These are phyloP conservation scores for Galaxias olidus DNA, from an alignment of 2,797 vertebrate genomes.

Conservation along the genomic window DNA sequence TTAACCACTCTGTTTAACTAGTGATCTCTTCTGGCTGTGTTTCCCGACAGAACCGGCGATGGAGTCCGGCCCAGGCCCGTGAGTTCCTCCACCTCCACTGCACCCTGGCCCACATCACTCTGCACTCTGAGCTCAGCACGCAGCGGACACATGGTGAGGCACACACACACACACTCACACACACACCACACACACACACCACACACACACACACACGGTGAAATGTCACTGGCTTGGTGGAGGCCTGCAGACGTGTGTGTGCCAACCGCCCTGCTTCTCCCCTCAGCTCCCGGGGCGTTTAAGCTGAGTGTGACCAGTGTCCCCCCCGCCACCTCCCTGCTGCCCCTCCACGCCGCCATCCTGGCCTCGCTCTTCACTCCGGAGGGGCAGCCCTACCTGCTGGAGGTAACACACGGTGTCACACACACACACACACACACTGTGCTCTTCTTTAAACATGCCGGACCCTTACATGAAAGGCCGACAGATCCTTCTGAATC, in stretches of 20 bases:
- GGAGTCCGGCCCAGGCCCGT: conserved; percentile 95
- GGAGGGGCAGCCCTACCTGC: conserved; percentile 91
- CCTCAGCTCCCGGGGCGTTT: conserved; percentile 82
- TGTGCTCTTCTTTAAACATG: no score
- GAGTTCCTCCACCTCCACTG: conserved; percentile 97
- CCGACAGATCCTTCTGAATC: neutral
- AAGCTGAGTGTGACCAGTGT: conserved; percentile 77
- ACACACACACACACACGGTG: neutral
- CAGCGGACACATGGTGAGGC: conserved; percentile 88
- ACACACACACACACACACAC: conserved; percentile 2
- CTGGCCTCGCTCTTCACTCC: conserved; percentile 89
- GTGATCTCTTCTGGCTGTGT: neutral
- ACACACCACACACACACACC: neutral
- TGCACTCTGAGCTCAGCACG: conserved; percentile 86
- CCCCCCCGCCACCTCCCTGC: conserved; percentile 70
- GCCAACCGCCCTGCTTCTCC: neutral
- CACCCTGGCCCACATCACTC: conserved; percentile 90
- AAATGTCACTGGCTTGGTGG: neutral
- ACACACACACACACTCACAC: neutral
- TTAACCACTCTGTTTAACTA: neutral
- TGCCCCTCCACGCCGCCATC: conserved; percentile 88
- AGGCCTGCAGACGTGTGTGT: neutral
- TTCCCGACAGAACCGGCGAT: conserved; percentile 89
- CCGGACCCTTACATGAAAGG: neutral
- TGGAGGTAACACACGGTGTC: conserved; percentile 80